Evolutionary conservation across 2,888 invertebrate species (phyloP).

Genomic region (Azorinus chamasolen): DNA sequence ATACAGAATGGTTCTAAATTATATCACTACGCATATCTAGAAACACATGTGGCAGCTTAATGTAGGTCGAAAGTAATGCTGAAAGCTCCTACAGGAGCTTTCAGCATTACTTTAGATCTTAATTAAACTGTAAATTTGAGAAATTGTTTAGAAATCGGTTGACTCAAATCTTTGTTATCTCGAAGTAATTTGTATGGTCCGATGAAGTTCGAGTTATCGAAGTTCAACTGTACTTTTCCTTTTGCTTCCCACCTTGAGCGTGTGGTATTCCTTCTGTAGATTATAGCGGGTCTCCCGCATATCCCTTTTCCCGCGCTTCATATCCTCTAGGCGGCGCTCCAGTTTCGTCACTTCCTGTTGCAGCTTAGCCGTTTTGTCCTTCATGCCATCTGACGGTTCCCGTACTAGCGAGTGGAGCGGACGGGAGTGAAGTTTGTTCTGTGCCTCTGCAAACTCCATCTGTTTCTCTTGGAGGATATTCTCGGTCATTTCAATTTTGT

Average conservation of each 20-base stretch:
- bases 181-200: too few relatives aligned
- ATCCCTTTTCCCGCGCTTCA: conserved; percentile 61
- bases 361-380: conserved; percentile 58
- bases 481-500: conserved; percentile 66
- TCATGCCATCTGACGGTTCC: conserved; percentile 62
- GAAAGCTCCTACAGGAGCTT: too few relatives aligned
- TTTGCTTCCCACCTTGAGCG: conserved; percentile 63
- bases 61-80: too few relatives aligned
- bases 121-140: too few relatives aligned
- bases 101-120: too few relatives aligned
- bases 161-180: too few relatives aligned
- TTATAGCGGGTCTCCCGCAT: conserved; percentile 66
- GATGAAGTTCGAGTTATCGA: too few relatives aligned
- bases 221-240: too few relatives aligned
- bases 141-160: too few relatives aligned
- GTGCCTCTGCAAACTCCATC: conserved; percentile 58
- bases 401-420: conserved; percentile 52
- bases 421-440: conserved; percentile 53
- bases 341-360: conserved; percentile 68
- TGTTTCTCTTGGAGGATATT: conserved; percentile 66
- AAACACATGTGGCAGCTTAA: too few relatives aligned
- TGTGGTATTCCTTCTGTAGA: conserved; percentile 75
- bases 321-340: conserved; percentile 58
- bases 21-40: too few relatives aligned
- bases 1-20: too few relatives aligned